phyloP scores from a whole-genome alignment of 2,888 invertebrate species.

The Onthophagus sagittarius region DNA sequence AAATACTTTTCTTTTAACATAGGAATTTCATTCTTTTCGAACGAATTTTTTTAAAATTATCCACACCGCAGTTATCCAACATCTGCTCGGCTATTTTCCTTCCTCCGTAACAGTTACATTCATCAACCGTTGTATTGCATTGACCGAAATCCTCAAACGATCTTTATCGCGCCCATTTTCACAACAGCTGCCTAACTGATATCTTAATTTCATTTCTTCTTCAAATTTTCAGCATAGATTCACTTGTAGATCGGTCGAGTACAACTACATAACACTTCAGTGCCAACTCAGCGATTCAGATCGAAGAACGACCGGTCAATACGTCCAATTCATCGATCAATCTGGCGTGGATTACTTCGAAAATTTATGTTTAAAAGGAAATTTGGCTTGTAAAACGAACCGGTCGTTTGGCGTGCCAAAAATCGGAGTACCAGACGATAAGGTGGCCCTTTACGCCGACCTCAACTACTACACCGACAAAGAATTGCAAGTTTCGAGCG shows the following conservation, averaged over 20 bases:
- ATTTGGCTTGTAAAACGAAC: conserved; percentile 83
- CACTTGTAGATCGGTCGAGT: conserved; percentile 87
- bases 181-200: not conserved
- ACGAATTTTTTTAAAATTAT: no score
- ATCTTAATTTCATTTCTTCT: not conserved
- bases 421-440: conserved; percentile 86
- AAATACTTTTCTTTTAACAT: conserved; percentile 30
- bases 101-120: not conserved
- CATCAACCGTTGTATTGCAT: not conserved
- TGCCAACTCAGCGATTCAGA: conserved; percentile 90
- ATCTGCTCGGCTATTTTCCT: not conserved
- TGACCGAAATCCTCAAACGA: not conserved
- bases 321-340: conserved; percentile 86
- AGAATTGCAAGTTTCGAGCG: conserved; percentile 84
- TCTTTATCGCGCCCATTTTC: not conserved
- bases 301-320: conserved; percentile 80
- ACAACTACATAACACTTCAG: conserved; percentile 88
- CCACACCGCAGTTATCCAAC: not conserved
- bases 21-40: not conserved
- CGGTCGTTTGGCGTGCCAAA: conserved; percentile 76
- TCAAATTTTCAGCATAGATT: conserved; percentile 67
- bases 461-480: conserved; percentile 92
- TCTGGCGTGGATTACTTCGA: conserved; percentile 83
- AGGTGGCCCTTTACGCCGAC: conserved; percentile 87
- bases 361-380: conserved; percentile 80